phyloP scores from a whole-genome alignment of 2,888 invertebrate genomes.

The Biston betularia region DNA sequence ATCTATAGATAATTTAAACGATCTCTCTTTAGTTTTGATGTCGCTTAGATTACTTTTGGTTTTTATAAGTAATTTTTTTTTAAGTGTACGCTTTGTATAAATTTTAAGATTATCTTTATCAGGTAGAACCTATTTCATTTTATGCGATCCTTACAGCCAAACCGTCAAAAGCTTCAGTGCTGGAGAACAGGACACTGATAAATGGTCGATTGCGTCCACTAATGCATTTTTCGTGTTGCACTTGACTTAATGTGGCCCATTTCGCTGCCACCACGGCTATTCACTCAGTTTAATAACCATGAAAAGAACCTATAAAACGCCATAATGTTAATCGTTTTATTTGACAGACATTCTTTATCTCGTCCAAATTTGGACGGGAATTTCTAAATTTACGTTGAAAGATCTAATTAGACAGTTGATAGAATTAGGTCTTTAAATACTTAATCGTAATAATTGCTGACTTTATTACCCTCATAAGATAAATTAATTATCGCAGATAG shows the following conservation, averaged over 20 bases:
- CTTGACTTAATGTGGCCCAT: slow-evolving; percentile 81
- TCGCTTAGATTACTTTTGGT: too few relatives aligned
- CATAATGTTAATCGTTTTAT: slow-evolving; percentile 52
- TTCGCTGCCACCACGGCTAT: slow-evolving; percentile 51
- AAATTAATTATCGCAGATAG: slow-evolving; percentile 3
- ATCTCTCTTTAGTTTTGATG: too few relatives aligned
- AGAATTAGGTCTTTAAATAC: slow-evolving; percentile 26
- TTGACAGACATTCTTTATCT: slow-evolving; percentile 53
- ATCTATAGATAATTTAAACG: too few relatives aligned
- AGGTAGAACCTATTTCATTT: background rate
- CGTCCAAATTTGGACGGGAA: slow-evolving; percentile 44
- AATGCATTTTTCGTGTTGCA: slow-evolving; percentile 86
- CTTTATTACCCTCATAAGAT: slow-evolving; percentile 14
- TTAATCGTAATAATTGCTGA: slow-evolving; percentile 29
- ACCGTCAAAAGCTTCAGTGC: slow-evolving; percentile 8
- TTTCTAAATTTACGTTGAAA: slow-evolving; percentile 38
- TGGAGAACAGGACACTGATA: slow-evolving; percentile 68
- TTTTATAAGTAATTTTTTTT: too few relatives aligned
- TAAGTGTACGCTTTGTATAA: too few relatives aligned
- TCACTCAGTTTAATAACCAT: slow-evolving; percentile 61
- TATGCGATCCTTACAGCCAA: background rate
- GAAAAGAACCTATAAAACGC: slow-evolving; percentile 57
- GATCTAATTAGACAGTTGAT: slow-evolving; percentile 36
- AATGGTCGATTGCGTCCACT: slow-evolving; percentile 67
- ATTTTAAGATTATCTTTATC: too few relatives aligned